Conservation (phyloP, 2,888 invertebrate species). For the Watsonalla cultraria region DNA sequence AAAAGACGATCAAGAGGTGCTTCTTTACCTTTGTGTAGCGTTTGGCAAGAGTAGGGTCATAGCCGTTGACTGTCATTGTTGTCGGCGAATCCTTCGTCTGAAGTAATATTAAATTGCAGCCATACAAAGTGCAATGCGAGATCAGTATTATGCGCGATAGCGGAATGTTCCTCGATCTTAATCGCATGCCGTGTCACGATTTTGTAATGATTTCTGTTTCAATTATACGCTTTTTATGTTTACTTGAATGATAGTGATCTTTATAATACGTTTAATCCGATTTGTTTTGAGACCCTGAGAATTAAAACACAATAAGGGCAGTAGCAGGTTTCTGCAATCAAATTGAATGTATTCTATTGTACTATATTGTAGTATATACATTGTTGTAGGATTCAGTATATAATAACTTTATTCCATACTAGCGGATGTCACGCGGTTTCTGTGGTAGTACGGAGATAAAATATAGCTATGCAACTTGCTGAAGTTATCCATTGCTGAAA, state of each 20-base stretch:
- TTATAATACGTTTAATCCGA: conserved; percentile 4
- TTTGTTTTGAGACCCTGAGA: not conserved
- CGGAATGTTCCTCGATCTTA: conserved; percentile 44
- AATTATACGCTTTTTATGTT: conserved; percentile 19
- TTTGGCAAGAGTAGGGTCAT: conserved; percentile 66
- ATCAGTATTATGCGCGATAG: conserved; percentile 20
- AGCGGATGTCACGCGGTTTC: too few relatives aligned
- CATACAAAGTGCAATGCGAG: conserved; percentile 35
- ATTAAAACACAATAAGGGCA: too few relatives aligned
- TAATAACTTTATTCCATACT: too few relatives aligned
- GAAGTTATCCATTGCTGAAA: too few relatives aligned
- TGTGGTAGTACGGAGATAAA: too few relatives aligned
- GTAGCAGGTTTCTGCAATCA: too few relatives aligned
- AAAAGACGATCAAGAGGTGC: conserved; percentile 71
- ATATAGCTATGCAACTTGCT: too few relatives aligned
- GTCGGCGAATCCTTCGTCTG: conserved; percentile 45
- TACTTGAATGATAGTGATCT: conserved; percentile 5
- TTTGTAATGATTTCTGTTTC: conserved; percentile 39
- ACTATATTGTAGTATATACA: too few relatives aligned
- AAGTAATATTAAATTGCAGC: conserved; percentile 63
- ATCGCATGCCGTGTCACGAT: conserved; percentile 44
- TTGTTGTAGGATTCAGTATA: too few relatives aligned
- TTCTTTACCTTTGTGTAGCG: conserved; percentile 60
- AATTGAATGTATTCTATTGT: too few relatives aligned
- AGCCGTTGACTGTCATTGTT: conserved; percentile 52